A percentile compares a stretch with the other conserved stretches of the same genome.
phyloP scores from a whole-genome alignment of 92 coral and sea anemone genomes.

The Paragorgia papillata region DNA sequence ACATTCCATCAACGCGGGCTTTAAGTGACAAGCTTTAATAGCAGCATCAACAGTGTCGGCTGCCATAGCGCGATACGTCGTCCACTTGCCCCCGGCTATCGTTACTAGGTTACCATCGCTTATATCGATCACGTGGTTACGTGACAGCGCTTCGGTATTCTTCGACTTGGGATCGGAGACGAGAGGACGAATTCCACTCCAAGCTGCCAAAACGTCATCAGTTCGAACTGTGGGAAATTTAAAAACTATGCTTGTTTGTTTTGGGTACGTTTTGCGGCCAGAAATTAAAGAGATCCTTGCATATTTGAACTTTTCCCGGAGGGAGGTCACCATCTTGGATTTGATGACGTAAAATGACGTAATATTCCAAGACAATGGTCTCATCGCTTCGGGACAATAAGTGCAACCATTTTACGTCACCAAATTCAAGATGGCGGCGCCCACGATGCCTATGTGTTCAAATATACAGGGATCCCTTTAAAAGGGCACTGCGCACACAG shows the following conservation, averaged over 20 bases:
- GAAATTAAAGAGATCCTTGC: background rate
- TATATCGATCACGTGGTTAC: slow-evolving; percentile 91
- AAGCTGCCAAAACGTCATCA: slow-evolving; percentile 93
- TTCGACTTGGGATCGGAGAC: slow-evolving; percentile 89
- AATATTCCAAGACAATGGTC: too few relatives aligned
- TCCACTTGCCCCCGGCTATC: slow-evolving; percentile 99
- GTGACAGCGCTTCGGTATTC: slow-evolving; percentile 88
- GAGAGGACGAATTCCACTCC: slow-evolving; percentile 98
- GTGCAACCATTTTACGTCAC: too few relatives aligned
- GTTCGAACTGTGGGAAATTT: slow-evolving; percentile 71
- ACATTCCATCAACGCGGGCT: slow-evolving; percentile 70
- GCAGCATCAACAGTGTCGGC: slow-evolving; percentile 89
- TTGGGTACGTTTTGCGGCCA: background rate
- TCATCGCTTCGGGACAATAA: too few relatives aligned
- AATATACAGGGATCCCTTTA: too few relatives aligned
- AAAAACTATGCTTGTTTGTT: background rate
- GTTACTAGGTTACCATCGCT: slow-evolving; percentile 90
- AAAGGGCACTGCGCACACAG: too few relatives aligned
- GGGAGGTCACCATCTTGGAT: too few relatives aligned
- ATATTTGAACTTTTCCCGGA: too few relatives aligned
- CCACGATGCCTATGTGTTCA: too few relatives aligned
- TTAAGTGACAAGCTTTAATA: slow-evolving; percentile 74
- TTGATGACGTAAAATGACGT: too few relatives aligned
- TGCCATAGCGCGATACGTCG: slow-evolving; percentile 96
- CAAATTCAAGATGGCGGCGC: too few relatives aligned